A percentile compares a stretch with the other conserved stretches of the same genome.
Conservation (phyloP, 1,140 invertebrate genomes). For the Phenacoccus solenopsis region DNA sequence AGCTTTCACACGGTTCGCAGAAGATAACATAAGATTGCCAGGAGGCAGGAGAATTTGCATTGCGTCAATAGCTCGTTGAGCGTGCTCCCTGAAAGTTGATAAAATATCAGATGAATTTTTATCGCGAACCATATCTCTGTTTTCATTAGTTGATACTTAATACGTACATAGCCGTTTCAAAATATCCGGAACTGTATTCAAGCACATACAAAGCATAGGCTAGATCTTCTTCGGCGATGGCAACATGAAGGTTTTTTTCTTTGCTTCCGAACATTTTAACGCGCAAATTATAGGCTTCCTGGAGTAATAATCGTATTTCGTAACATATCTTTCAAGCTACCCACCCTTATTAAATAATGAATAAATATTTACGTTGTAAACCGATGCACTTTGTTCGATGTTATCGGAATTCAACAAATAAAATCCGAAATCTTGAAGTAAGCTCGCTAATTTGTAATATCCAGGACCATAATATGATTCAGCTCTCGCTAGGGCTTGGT, state of each 20-base stretch:
- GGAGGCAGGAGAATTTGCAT: slow-evolving; percentile 60
- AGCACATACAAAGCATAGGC: slow-evolving; percentile 83
- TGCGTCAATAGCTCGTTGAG: slow-evolving; percentile 66
- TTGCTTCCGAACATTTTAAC: slow-evolving; percentile 54
- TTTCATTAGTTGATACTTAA: no score
- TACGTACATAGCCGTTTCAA: slow-evolving; percentile 54
- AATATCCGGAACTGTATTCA: slow-evolving; percentile 78
- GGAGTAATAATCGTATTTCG: slow-evolving; percentile 21
- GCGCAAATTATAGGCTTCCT: slow-evolving; percentile 63
- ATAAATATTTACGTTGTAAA: neutral
- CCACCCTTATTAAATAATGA: neutral
- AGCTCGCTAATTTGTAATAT: neutral
- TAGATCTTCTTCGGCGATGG: slow-evolving; percentile 75
- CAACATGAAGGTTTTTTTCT: slow-evolving; percentile 70
- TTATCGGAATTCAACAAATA: slow-evolving; percentile 20
- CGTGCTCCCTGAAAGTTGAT: slow-evolving; percentile 38
- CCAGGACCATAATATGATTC: neutral
- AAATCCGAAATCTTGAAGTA: neutral
- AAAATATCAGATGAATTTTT: neutral
- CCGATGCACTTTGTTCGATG: neutral
- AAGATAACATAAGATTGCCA: slow-evolving; percentile 72
- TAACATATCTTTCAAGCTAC: neutral
- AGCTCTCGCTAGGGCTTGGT: slow-evolving; percentile 48
- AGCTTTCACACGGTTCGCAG: slow-evolving; percentile 79
- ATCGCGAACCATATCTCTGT: no score